phyloP scores from a whole-genome alignment of 2,113 vertebrate species.

The Hemibagrus wyckioides region DNA sequence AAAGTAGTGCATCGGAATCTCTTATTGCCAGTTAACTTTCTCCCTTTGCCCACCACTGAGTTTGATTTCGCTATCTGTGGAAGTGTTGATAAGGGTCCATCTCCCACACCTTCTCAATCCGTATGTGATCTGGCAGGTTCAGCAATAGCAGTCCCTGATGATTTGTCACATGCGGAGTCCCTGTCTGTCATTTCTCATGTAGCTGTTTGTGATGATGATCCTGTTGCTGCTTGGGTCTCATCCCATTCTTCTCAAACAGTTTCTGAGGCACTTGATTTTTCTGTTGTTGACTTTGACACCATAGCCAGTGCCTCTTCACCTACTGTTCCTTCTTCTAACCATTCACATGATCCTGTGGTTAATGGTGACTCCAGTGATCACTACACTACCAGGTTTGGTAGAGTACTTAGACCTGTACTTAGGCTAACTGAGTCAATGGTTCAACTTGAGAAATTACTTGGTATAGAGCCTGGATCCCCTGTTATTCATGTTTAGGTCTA shows the following conservation, averaged over 20 bases:
- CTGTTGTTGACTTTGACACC: neutral
- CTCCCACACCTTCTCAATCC: too few relatives aligned
- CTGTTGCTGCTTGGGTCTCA: neutral
- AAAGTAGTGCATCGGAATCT: constrained; percentile 16
- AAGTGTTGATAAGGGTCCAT: neutral
- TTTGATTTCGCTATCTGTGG: neutral
- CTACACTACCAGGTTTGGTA: neutral
- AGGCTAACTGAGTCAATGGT: neutral
- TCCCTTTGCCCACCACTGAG: neutral
- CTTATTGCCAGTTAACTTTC: constrained; percentile 40
- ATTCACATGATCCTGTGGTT: neutral
- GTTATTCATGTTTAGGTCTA: neutral
- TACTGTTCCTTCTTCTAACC: neutral
- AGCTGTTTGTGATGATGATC: neutral
- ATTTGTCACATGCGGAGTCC: neutral
- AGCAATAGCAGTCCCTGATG: too few relatives aligned
- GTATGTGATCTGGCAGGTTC: too few relatives aligned
- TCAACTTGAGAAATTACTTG: neutral
- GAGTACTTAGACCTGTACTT: neutral
- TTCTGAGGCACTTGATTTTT: neutral
- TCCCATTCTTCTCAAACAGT: neutral
- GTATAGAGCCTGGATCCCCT: neutral
- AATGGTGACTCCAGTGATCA: neutral
- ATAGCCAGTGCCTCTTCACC: neutral
- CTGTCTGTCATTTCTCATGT: neutral